phyloP scores from a whole-genome alignment of 2,888 invertebrate genomes.

The Xestia ashworthii region DNA sequence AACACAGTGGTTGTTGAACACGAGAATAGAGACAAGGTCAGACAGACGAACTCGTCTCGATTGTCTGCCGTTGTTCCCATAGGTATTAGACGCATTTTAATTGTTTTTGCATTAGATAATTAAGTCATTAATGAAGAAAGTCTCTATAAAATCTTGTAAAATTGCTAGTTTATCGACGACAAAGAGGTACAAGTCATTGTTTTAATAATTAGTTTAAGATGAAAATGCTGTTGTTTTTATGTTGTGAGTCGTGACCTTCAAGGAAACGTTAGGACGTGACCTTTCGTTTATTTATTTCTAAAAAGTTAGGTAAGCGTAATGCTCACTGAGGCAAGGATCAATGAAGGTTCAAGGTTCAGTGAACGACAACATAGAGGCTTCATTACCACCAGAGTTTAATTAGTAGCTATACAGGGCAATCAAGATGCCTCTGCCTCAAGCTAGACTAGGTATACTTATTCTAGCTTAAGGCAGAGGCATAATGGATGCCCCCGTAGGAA shows the following conservation, averaged over 20 bases:
- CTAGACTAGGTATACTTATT: background rate
- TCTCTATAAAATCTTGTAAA: background rate
- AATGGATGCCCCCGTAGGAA: too few species aligned
- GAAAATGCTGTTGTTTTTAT: background rate
- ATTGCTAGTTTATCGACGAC: background rate
- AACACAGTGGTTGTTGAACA: slow-evolving; percentile 46
- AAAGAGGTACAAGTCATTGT: background rate
- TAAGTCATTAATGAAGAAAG: slow-evolving; percentile 16
- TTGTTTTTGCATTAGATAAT: slow-evolving; percentile 22
- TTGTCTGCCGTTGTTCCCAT: slow-evolving; percentile 41
- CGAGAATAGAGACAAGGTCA: slow-evolving; percentile 64
- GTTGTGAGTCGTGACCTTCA: slow-evolving; percentile 26
- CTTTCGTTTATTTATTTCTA: slow-evolving; percentile 48
- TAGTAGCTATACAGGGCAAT: background rate
- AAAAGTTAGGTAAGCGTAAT: slow-evolving; percentile 43
- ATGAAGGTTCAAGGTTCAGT: slow-evolving; percentile 50
- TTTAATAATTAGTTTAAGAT: background rate
- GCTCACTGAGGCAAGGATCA: slow-evolving; percentile 49
- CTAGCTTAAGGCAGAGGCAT: too few species aligned
- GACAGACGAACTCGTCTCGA: slow-evolving; percentile 36
- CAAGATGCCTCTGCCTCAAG: background rate
- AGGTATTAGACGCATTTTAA: slow-evolving; percentile 30
- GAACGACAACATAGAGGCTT: slow-evolving; percentile 27
- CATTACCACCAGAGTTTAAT: slow-evolving; percentile 23
- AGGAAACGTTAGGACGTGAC: slow-evolving; percentile 40